Conservation (phyloP, 2,113 vertebrate genomes). For the human region DNA sequence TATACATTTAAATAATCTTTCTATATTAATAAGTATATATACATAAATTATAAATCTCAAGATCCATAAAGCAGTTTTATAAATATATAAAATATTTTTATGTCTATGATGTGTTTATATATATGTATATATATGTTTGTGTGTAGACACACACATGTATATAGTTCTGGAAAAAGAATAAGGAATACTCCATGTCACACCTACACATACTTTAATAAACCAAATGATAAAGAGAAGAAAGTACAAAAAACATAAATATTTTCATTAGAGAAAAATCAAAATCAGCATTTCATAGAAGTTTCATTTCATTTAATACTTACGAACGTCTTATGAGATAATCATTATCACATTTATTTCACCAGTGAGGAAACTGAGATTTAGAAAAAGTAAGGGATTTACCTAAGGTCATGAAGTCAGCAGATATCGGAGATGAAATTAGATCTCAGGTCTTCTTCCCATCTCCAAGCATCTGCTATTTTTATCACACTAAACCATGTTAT, state of each 20-base stretch:
- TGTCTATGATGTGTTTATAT: neutral
- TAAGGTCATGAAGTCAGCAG: neutral
- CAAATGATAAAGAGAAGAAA: neutral
- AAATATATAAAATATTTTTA: neutral
- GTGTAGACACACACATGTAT: neutral
- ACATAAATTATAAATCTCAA: neutral
- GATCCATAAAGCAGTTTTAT: neutral
- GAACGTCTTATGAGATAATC: neutral
- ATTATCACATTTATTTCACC: neutral
- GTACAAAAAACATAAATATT: neutral
- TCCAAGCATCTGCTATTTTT: neutral
- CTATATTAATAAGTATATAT: neutral
- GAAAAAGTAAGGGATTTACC: neutral
- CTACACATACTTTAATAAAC: neutral
- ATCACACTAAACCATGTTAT: neutral
- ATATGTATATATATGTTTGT: neutral
- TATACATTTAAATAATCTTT: neutral
- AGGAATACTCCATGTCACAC: neutral
- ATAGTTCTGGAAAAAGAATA: neutral
- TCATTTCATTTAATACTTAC: neutral
- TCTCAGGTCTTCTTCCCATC: neutral
- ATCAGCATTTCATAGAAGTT: neutral
- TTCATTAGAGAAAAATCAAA: neutral
- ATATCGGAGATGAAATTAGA: conserved; percentile 4
- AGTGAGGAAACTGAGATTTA: neutral